phyloP scores from a whole-genome alignment of 1,140 invertebrate species.

The Drosophila novamexicana region DNA sequence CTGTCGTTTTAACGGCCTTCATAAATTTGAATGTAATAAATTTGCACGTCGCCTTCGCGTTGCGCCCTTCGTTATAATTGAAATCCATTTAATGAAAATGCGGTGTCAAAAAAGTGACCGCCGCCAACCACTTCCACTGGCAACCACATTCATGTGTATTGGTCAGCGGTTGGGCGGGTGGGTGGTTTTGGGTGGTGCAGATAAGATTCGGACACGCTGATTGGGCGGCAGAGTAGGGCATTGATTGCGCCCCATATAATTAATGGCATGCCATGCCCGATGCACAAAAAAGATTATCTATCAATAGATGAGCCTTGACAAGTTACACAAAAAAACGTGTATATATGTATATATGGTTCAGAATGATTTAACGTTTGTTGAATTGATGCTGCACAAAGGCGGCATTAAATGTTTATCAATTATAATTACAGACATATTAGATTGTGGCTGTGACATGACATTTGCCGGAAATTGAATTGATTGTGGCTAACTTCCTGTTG shows the following conservation, averaged over 20 bases:
- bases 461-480: constrained; percentile 66
- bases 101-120: constrained; percentile 63
- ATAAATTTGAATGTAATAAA: constrained; percentile 72
- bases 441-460: constrained; percentile 62
- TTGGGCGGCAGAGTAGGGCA: constrained; percentile 3
- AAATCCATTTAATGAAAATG: constrained; percentile 82
- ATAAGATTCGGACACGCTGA: constrained; percentile 41
- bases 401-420: constrained; percentile 74
- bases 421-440: constrained; percentile 74
- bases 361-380: constrained; percentile 38
- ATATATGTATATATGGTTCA: constrained; percentile 1
- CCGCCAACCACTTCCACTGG: neutral
- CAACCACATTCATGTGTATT: neutral
- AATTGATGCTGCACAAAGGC: constrained; percentile 65
- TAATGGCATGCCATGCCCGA: constrained; percentile 69
- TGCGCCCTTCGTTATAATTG: constrained; percentile 56
- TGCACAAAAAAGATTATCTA: constrained; percentile 78
- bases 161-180: neutral
- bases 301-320: constrained; percentile 66
- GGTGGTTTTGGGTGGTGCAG: constrained; percentile 9
- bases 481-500: constrained; percentile 44
- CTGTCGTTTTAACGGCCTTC: constrained; percentile 65
- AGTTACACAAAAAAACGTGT: constrained; percentile 32
- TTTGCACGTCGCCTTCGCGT: constrained; percentile 28
- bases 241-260: constrained; percentile 51